Conservation (phyloP, 23 tunicate genomes). For the Oikopleura dioica region DNA sequence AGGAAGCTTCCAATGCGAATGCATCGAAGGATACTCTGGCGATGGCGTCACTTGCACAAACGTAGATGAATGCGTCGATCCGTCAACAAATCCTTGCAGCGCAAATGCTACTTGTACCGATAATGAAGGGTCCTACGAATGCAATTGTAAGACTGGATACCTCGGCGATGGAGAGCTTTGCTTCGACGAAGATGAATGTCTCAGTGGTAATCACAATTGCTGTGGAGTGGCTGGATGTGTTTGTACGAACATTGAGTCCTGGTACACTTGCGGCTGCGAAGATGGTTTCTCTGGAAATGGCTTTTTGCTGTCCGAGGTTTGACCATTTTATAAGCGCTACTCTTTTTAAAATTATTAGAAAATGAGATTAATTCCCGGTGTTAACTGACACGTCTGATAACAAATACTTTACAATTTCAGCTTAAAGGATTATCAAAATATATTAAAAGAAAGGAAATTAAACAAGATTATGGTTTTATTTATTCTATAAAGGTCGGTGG, state of each 20-base stretch:
- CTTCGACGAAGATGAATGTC: not conserved
- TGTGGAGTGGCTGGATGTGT: not conserved
- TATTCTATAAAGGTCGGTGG: too few species aligned
- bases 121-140: not conserved
- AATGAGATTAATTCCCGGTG: too few species aligned
- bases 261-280: not conserved
- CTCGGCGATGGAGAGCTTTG: not conserved
- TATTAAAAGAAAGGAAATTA: too few species aligned
- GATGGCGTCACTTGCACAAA: not conserved
- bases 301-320: not conserved
- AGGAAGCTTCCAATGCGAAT: not conserved
- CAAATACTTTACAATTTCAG: too few species aligned
- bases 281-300: slow-evolving; percentile 6
- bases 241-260: not conserved
- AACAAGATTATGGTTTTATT: too few species aligned
- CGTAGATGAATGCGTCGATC: not conserved
- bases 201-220: not conserved
- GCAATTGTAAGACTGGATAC: not conserved
- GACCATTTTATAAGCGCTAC: too few species aligned
- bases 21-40: not conserved
- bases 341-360: too few species aligned
- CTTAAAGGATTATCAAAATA: too few species aligned
- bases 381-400: too few species aligned
- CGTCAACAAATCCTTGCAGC: not conserved
- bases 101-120: not conserved